Conservation (phyloP, 2,888 invertebrate genomes). For the Pachymerium ferrugineum region DNA sequence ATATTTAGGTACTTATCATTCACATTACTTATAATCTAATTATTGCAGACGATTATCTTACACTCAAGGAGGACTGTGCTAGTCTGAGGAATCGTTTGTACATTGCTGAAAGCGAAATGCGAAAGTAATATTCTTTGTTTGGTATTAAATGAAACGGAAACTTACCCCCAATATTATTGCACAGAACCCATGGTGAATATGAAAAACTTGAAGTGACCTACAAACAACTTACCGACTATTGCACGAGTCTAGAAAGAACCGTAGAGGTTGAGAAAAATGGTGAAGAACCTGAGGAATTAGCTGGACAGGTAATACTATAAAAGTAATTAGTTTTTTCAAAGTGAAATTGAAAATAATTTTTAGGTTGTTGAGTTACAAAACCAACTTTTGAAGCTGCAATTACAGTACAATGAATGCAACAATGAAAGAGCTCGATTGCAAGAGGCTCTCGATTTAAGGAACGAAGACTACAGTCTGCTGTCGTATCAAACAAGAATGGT, state of each 20-base stretch:
- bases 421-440: conserved; percentile 44
- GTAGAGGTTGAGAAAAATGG: conserved; percentile 44
- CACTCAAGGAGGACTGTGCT: conserved; percentile 47
- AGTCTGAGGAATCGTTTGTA: conserved; percentile 45
- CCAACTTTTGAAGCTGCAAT: conserved; percentile 66
- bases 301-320: conserved; percentile 47
- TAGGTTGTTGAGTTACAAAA: conserved; percentile 61
- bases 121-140: too few relatives aligned
- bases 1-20: neutral
- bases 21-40: neutral
- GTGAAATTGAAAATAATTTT: neutral
- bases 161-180: too few relatives aligned
- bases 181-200: conserved; percentile 47
- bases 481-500: conserved; percentile 58
- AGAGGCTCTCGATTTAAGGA: conserved; percentile 57
- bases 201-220: conserved; percentile 46
- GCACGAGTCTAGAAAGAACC: conserved; percentile 45
- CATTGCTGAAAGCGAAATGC: conserved; percentile 48
- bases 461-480: conserved; percentile 57
- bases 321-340: conserved; percentile 38
- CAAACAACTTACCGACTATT: conserved; percentile 46
- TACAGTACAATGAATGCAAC: conserved; percentile 62
- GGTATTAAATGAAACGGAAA: too few relatives aligned
- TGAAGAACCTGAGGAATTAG: conserved; percentile 44
- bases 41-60: conserved; percentile 43